Conservation (phyloP, 2,888 invertebrate species). For the Pachymerium ferrugineum region DNA sequence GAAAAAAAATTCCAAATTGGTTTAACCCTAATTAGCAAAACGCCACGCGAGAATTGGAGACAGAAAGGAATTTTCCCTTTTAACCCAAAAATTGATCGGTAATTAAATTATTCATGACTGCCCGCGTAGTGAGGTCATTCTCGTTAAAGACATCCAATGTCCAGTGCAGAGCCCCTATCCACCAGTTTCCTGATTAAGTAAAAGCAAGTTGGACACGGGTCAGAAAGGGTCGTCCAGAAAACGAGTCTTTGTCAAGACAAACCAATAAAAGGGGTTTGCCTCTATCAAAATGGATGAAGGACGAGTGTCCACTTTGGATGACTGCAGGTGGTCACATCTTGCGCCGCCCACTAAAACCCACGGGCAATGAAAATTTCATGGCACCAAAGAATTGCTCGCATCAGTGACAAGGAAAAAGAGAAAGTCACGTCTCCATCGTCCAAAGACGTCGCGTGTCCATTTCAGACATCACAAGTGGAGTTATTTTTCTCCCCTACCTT, state of each 20-base stretch:
- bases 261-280: background rate
- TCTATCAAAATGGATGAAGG: background rate
- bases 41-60: background rate
- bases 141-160: background rate
- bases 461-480: background rate
- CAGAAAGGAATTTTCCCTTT: background rate
- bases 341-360: conserved; percentile 9
- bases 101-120: background rate
- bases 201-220: background rate
- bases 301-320: conserved; percentile 11
- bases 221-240: background rate
- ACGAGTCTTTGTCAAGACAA: background rate
- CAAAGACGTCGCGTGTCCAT: too few relatives aligned
- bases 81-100: background rate
- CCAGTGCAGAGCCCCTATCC: background rate
- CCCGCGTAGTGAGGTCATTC: background rate
- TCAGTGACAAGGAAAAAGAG: background rate
- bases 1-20: background rate
- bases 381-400: background rate
- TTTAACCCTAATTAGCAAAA: background rate
- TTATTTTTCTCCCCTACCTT: background rate
- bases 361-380: conserved; percentile 23
- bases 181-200: conserved; percentile 6
- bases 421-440: background rate
- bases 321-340: background rate